These are phyloP conservation scores for Acrobasis repandana DNA, from an alignment of 2,888 invertebrate genomes.

Conservation along the genomic window DNA sequence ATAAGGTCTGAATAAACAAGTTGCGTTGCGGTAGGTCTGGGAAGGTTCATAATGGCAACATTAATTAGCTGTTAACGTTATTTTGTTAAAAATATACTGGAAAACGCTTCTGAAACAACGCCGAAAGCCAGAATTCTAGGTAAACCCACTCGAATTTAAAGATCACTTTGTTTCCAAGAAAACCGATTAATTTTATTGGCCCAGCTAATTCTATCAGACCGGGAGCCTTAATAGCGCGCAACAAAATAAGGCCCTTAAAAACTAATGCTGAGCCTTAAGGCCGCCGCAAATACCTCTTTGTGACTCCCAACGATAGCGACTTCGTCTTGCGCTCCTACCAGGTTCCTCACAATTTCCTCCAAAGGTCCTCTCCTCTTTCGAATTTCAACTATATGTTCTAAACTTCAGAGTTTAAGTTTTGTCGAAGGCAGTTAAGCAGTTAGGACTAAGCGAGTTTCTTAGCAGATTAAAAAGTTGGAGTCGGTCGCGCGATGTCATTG, in stretches of 20 bases:
- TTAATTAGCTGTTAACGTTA: background rate
- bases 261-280: constrained; percentile 80
- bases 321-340: constrained; percentile 57
- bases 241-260: constrained; percentile 82
- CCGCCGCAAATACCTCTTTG: constrained; percentile 81
- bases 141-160: constrained; percentile 28
- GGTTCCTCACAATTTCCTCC: constrained; percentile 63
- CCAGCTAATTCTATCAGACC: constrained; percentile 77
- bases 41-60: background rate
- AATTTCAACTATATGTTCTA: constrained; percentile 37
- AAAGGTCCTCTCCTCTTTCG: constrained; percentile 23
- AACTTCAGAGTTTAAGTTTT: constrained; percentile 34
- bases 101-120: constrained; percentile 8
- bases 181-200: constrained; percentile 77
- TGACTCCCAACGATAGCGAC: constrained; percentile 68
- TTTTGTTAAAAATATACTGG: too few relatives aligned
- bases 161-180: constrained; percentile 31
- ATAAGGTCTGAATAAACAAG: constrained; percentile 1
- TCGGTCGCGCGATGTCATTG: constrained; percentile 79
- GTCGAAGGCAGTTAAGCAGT: constrained; percentile 36
- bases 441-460: constrained; percentile 64
- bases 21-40: constrained; percentile 15
- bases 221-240: constrained; percentile 75
- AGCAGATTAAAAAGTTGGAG: constrained; percentile 81
- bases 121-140: constrained; percentile 19